phyloP scores from a whole-genome alignment of 2,113 vertebrate genomes.

The Pampusana beccarii region DNA sequence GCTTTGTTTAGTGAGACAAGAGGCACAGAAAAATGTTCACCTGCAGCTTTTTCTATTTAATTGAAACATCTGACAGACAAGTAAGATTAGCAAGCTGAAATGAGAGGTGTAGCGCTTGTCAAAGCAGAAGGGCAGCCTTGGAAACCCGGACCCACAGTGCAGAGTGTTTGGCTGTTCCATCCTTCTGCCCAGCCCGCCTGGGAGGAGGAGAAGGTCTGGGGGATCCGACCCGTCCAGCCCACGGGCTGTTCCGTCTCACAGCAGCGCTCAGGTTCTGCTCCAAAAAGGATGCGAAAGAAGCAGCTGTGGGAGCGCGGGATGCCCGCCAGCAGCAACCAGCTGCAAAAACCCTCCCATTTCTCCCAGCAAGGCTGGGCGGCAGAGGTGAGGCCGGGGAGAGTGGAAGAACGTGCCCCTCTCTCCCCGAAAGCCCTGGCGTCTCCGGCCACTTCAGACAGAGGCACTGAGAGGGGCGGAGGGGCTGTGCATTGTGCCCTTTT shows the following conservation, averaged over 20 bases:
- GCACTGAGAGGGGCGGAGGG: constrained; percentile 10
- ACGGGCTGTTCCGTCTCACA: accelerated
- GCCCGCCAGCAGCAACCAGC: background rate
- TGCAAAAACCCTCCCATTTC: background rate
- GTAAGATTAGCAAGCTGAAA: background rate
- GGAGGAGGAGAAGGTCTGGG: background rate
- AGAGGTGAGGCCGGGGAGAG: background rate
- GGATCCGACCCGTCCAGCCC: accelerated
- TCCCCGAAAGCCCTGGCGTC: constrained; percentile 73
- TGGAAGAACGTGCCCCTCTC: background rate
- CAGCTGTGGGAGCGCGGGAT: background rate
- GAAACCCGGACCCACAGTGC: accelerated
- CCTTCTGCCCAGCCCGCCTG: no score
- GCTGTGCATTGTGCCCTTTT: constrained; percentile 27
- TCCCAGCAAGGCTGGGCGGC: background rate
- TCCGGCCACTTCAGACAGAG: constrained; percentile 74
- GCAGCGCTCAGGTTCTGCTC: accelerated
- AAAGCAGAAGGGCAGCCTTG: background rate
- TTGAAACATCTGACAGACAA: background rate
- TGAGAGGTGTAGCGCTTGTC: background rate
- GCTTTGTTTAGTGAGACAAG: background rate
- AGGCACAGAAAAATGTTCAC: background rate
- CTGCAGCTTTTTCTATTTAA: background rate
- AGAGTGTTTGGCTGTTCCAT: background rate
- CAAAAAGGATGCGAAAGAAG: background rate